Evolutionary conservation across 2,797 vertebrate genomes (phyloP).

Genomic region (Pantherophis alleghaniensis): DNA sequence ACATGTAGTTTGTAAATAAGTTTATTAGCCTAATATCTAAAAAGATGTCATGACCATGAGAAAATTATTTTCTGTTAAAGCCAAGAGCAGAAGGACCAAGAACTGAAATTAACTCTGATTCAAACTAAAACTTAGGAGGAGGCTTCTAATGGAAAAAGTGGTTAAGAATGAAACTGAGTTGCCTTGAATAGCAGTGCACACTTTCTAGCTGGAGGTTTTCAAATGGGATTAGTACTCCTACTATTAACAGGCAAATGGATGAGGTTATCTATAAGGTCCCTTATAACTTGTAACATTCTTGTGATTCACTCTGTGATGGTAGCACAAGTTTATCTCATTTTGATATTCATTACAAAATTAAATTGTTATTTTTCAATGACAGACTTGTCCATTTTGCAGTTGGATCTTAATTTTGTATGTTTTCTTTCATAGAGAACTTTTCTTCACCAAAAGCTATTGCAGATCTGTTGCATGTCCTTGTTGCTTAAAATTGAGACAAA

Average conservation of each 20-base stretch:
- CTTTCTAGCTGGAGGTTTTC: neutral
- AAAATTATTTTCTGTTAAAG: neutral
- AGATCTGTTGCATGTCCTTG: slow-evolving; percentile 50
- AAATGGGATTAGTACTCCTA: neutral
- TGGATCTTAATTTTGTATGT: slow-evolving; percentile 36
- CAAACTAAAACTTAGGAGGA: neutral
- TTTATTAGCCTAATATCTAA: neutral
- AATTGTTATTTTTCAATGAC: neutral
- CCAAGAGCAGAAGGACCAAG: neutral
- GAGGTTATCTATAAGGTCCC: neutral
- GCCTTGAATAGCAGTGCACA: neutral
- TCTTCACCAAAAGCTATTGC: slow-evolving; percentile 53
- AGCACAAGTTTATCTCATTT: neutral
- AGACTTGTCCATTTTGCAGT: neutral
- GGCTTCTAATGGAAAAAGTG: neutral
- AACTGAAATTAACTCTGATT: neutral
- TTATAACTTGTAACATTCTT: neutral
- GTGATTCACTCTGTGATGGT: neutral
- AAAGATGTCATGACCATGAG: neutral
- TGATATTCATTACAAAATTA: neutral
- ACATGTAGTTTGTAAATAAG: neutral
- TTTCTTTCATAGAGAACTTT: slow-evolving; percentile 46
- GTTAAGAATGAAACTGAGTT: neutral
- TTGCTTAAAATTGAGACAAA: slow-evolving; percentile 40
- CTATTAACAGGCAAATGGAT: neutral